Evolutionary conservation across 2,113 vertebrate genomes (phyloP), one percentile per base, ranked within the genome.

Genomic region (Larimichthys polyactis): DNA sequence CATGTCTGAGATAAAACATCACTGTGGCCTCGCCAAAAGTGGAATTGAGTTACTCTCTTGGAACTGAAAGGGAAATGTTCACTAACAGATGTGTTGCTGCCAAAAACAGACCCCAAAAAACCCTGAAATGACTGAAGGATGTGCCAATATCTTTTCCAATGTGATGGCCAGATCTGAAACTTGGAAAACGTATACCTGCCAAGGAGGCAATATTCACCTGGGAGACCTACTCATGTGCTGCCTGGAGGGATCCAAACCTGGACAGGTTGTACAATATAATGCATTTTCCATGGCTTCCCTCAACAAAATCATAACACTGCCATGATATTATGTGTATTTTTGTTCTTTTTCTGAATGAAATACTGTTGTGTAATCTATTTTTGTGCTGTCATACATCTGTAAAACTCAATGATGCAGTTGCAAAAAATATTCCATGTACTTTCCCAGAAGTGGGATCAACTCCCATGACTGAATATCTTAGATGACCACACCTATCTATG

Each of bases 81-180:
- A 73, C 36, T 27, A 70, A 78, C 52, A 77, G 3, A 65, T 17
- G 24, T 20, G 68, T 11, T 58, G 44, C 62, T 75, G 27, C 40
- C 62, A 72, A 66, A 72, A 29, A 24, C 36, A 40, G 7, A 40
- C 36, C 17, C 46, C 14, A 36, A 20, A 4, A 24, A 8, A 24
- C 64, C 32, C 5, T 55, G 16, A 60, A 74, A 49, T 27, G 63
- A 70, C 29, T 60, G 36, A 77, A 59, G 29, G 43, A 82, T 32
- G 73, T 27, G 59, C 46, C 64, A 52, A 32, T 69, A 52, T 68
- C 7, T 68, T 51, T 80, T 51, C 29, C 27, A 65, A 62, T 60
- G 48, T 24, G 48, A 48, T 11, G 24, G 66, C 66, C 57, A 57
- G 51, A 78, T 78, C 58, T 20, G 63, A 79, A 76, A 79, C 75